Evolutionary conservation across 1,140 invertebrate species (phyloP).

Genomic region (Hylyphantes graminicola): DNA sequence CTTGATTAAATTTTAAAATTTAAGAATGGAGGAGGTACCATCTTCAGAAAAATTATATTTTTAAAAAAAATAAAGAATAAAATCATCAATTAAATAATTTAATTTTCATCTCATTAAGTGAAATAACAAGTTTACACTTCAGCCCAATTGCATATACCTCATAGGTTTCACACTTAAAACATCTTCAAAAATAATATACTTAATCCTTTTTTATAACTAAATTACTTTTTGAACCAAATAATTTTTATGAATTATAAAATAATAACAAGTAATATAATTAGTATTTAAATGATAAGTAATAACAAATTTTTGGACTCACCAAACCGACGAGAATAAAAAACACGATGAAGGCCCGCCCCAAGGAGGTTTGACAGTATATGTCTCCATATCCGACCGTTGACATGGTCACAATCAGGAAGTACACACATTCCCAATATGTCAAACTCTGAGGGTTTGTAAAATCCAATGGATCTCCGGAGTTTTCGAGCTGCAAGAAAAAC

Average conservation of each 20-base stretch:
- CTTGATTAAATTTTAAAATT: no score
- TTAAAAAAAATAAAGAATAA: no score
- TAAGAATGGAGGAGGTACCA: no score
- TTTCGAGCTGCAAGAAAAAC: slow-evolving; percentile 84
- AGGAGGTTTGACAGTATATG: slow-evolving; percentile 94
- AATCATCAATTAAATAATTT: no score
- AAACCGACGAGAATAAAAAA: slow-evolving; percentile 99
- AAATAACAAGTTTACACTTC: no score
- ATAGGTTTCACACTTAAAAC: no score
- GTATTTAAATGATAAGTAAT: background rate
- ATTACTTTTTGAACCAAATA: background rate
- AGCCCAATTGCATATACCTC: no score
- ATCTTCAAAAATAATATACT: no score
- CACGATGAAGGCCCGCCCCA: slow-evolving; percentile 97
- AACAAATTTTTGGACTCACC: slow-evolving; percentile 78
- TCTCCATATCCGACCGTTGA: slow-evolving; percentile 99
- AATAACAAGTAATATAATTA: background rate
- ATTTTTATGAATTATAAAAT: background rate
- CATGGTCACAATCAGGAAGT: slow-evolving; percentile 99
- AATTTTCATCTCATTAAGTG: no score
- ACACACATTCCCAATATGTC: slow-evolving; percentile 98
- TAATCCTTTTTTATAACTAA: no score
- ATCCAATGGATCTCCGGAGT: slow-evolving; percentile 96
- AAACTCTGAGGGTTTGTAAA: slow-evolving; percentile 93
- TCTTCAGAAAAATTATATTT: no score